These are phyloP conservation scores for Arvicanthis niloticus DNA, from an alignment of 2,113 vertebrate species.

Conservation along the genomic window DNA sequence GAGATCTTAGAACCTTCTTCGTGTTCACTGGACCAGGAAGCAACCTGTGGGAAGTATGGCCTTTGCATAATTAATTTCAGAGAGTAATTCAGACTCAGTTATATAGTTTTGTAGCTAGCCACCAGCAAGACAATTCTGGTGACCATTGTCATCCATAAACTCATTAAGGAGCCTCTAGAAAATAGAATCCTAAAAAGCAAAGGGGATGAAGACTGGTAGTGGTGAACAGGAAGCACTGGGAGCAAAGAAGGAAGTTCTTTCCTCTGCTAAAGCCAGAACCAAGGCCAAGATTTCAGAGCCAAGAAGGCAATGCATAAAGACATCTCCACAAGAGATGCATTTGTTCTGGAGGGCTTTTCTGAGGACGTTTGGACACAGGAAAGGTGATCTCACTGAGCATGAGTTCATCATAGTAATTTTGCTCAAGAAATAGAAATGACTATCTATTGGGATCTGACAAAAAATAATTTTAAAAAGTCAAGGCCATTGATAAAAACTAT, in stretches of 20 bases:
- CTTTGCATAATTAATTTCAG: constrained; percentile 5
- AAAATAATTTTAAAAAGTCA: background rate
- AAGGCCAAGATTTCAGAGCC: background rate
- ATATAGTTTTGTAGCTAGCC: background rate
- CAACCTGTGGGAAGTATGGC: background rate
- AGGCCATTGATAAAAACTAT: background rate
- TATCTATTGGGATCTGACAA: background rate
- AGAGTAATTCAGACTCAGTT: background rate
- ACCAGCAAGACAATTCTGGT: background rate
- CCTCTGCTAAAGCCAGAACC: background rate
- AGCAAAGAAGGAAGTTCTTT: background rate
- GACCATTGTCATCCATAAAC: background rate
- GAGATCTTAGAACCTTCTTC: background rate
- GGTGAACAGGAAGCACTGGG: background rate
- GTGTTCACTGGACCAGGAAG: background rate
- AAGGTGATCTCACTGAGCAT: background rate
- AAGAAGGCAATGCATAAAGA: background rate
- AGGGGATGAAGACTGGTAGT: background rate
- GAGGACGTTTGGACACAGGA: background rate
- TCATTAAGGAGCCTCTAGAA: background rate
- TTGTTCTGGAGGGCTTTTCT: too few species aligned
- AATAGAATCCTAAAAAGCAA: constrained; percentile 2
- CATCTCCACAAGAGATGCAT: too few species aligned
- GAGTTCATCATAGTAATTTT: background rate
- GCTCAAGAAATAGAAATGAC: background rate